These are phyloP conservation scores for Cataglyphis livida DNA, from an alignment of 2,888 invertebrate species.

Conservation along the genomic window DNA sequence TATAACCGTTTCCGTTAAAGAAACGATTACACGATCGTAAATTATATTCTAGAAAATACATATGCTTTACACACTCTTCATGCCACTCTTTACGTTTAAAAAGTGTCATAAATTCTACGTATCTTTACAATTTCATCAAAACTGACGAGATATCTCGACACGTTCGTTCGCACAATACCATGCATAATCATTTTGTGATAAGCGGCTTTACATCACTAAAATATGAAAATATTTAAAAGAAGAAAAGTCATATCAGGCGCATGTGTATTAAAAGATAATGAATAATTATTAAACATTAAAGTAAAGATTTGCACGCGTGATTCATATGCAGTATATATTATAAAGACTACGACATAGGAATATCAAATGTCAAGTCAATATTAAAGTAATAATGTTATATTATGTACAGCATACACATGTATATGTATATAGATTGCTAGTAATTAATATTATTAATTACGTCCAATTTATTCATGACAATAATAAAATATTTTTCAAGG, in stretches of 20 bases:
- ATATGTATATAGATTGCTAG: constrained; percentile 2
- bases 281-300: constrained; percentile 2
- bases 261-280: constrained; percentile 10
- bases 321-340: background rate
- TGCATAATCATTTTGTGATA: constrained; percentile 23
- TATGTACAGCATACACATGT: constrained; percentile 8
- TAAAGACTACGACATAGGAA: background rate
- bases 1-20: background rate
- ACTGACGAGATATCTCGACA: constrained; percentile 21
- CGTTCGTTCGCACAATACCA: background rate
- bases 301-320: background rate
- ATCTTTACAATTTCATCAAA: constrained; percentile 34
- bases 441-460: background rate
- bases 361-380: constrained; percentile 6
- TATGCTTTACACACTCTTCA: background rate
- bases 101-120: constrained; percentile 21
- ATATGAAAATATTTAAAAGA: constrained; percentile 7
- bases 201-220: constrained; percentile 1
- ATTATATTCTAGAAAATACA: constrained; percentile 32
- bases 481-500: constrained; percentile 85
- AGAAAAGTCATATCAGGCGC: background rate
- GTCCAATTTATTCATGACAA: background rate
- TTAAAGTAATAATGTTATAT: constrained; percentile 14
- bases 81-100: background rate
- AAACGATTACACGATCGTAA: background rate